Conservation (phyloP, 2,888 invertebrate species). For the Asteroscopus sphinx region DNA sequence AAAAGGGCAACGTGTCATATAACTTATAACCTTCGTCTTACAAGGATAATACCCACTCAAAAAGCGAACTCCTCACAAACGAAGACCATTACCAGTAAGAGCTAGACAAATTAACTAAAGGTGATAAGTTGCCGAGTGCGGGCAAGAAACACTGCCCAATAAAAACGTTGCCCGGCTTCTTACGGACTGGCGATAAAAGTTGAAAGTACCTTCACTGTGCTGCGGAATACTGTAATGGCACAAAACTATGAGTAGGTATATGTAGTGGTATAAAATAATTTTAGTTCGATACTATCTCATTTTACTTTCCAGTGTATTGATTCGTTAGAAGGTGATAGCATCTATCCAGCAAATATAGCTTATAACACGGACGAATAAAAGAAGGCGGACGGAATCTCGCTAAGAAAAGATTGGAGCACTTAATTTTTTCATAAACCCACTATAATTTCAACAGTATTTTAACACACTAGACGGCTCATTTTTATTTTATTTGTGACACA, state of each 20-base stretch:
- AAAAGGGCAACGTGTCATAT: constrained; percentile 21
- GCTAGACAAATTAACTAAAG: constrained; percentile 65
- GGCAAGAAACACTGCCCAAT: constrained; percentile 53
- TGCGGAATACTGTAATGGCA: constrained; percentile 12
- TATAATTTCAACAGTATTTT: too few relatives aligned
- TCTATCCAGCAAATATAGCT: too few relatives aligned
- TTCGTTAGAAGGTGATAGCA: too few relatives aligned
- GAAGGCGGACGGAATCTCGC: too few relatives aligned
- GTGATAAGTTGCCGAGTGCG: constrained; percentile 63
- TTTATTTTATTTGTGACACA: too few relatives aligned
- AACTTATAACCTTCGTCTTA: constrained; percentile 10
- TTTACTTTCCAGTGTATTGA: too few relatives aligned
- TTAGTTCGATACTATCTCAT: too few relatives aligned
- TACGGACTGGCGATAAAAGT: constrained; percentile 45
- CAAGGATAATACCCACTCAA: constrained; percentile 34
- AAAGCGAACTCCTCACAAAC: constrained; percentile 25
- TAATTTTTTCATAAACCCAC: too few relatives aligned
- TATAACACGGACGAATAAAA: too few relatives aligned
- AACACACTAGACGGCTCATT: too few relatives aligned
- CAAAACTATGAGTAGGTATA: constrained; percentile 2
- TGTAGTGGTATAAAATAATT: neutral
- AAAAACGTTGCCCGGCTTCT: constrained; percentile 47
- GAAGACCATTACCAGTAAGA: constrained; percentile 52
- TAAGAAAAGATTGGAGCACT: too few relatives aligned
- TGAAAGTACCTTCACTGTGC: constrained; percentile 21